Evolutionary conservation across 2,113 vertebrate genomes (phyloP), one percentile per base, ranked within the genome.

Genomic region (Ivindomyrus marchei): DNA sequence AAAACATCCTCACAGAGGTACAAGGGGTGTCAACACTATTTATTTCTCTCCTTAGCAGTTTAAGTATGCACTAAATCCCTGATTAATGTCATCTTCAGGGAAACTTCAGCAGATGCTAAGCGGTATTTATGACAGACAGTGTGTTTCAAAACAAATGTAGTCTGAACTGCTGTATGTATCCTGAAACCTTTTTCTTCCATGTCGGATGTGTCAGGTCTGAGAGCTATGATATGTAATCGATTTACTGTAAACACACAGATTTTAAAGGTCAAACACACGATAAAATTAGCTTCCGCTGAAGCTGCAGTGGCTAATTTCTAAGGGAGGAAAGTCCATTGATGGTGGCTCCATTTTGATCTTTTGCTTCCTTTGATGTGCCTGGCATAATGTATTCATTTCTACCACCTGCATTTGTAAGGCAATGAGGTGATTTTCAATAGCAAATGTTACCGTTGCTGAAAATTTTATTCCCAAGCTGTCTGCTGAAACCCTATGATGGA

Each of bases 311-410:
- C 9, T 24, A 77, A 53, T 85, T 89, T 84, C 50, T 85, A 52
- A 24, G 70, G 50, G n/a, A 42, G 45, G 50, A 85, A 89, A 89
- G 80, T 24, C 24, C 7, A 46, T 89, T 88, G 50, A 89, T 84
- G 24, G 46, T 62, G 77, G 49, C 11, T 62, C 9, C 42, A 53
- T 89, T 89, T 89, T 58, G 80, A 89, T 89, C 36, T 85, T 8
- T 62, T n/a, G 3, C 19, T 84, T 53, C 42, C 58, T 88, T 88
- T 88, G 56, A 88, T 88, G 17, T 88, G 50, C 21, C 17, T 13
- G 11, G 39, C 15, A n/a, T 85, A n/a, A 89, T 89, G 24, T 47
- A 47, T 89, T 89, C 36, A 62, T 83, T 84, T 89, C 24, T 62
- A 62, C 21, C 53, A 62, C 21, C 87, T 66, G 36, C 56, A 45